Percentiles rank a stretch among this genome's conserved stretches.
phyloP scores from a whole-genome alignment of 2,113 vertebrate genomes.

The Anseranas semipalmata region DNA sequence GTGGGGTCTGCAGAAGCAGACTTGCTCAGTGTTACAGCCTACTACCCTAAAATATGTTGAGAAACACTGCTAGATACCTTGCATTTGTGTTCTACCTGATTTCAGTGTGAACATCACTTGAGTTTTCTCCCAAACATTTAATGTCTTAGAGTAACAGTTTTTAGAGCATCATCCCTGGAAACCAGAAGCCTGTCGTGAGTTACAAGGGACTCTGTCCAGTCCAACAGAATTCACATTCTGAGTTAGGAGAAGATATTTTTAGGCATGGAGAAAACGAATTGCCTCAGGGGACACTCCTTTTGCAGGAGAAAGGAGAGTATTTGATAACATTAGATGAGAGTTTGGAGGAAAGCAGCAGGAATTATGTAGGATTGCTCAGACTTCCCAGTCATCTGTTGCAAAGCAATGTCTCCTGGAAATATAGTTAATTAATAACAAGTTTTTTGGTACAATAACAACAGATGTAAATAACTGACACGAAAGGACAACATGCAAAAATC shows the following conservation, averaged over 20 bases:
- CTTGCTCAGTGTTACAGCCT: neutral
- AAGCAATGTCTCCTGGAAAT: neutral
- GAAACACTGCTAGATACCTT: neutral
- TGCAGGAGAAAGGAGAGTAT: neutral
- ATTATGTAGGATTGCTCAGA: neutral
- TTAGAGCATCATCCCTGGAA: neutral
- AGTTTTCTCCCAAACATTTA: neutral
- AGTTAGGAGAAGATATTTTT: neutral
- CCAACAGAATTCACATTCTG: neutral
- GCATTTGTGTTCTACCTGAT: neutral
- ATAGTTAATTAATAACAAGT: neutral
- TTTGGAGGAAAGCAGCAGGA: neutral
- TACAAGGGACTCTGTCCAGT: neutral
- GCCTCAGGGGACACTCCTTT: neutral
- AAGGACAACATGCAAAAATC: neutral
- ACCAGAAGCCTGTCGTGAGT: neutral
- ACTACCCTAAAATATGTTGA: neutral
- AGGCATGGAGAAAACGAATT: neutral
- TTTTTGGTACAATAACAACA: neutral
- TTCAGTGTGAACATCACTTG: neutral
- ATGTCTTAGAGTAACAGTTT: neutral
- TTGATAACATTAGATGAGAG: neutral
- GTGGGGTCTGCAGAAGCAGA: neutral
- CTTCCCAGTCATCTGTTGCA: neutral
- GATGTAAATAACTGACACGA: neutral